Evolutionary conservation across 2,888 invertebrate genomes (phyloP), one percentile per base, ranked within the genome.

Genomic region (Aspidiotus rigidus): DNA sequence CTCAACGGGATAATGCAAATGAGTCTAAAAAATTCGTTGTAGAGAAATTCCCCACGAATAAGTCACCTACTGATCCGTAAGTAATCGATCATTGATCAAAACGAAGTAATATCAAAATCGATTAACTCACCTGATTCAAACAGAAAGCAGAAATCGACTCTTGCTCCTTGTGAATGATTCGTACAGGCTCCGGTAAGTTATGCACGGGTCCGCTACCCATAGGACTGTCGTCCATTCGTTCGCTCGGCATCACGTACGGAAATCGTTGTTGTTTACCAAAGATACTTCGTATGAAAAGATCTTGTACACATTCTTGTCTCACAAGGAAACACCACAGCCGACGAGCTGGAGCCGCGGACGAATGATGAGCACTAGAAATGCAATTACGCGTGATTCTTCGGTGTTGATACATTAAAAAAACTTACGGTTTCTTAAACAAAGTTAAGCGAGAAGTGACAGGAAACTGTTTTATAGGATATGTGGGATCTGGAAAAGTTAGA

Each of bases 141-240:
- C 97, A 96, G 82, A 99, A 99, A 44, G 98, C 93, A 67, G 94
- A 88, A 74, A 99, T 96, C 70, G 95, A 92, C 79, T 99, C 99
- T 80, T 96, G 96, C 77, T 99, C 99, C 80, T 98, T 97, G 79
- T 99, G 98, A 74, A 99, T 93, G 74, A 99, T 93, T 74, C 96
- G 85, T 71, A 95, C 92, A 10, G 93, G 93, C 76, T 93, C 93
- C 71, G 85, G 83, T 71, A 84, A 77, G 71, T 78, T 72, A 53
- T 62, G 66, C 60, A 57, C 70, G 6, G 69, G 62, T 42, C 69
- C 70, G 53, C 61, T 70, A 9, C 69, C 71, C 16, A 70, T 62
- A 57, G 70, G 66, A 1, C 71, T 72, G 17, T 73, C 71, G 49
- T 71, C 72, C 41, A 71, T 71, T 64, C 55, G 71, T 54, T 71